A percentile compares a stretch with the other conserved stretches of the same genome.
Evolutionary conservation across 2,797 vertebrate species (phyloP).

Genomic region (Choloepus didactylus): DNA sequence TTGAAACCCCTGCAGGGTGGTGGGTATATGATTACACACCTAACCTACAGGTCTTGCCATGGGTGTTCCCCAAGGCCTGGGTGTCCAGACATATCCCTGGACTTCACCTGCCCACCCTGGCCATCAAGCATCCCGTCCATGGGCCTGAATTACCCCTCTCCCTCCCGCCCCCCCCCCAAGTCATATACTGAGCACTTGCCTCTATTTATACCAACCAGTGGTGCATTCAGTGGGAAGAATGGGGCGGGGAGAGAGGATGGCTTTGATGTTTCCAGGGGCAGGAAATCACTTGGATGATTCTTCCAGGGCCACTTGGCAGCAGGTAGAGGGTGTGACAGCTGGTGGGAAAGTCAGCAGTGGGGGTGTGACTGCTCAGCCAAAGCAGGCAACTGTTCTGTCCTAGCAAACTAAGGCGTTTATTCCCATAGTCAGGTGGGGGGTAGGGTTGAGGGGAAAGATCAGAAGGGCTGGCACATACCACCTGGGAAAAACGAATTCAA

Average conservation of each 20-base stretch:
- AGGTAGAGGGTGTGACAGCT: slow-evolving; percentile 79
- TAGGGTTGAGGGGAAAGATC: slow-evolving; percentile 34
- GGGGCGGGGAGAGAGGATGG: neutral
- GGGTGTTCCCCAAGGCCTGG: neutral
- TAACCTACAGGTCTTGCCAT: neutral
- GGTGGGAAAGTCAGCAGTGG: slow-evolving; percentile 48
- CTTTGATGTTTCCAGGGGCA: slow-evolving; percentile 78
- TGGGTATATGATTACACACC: no score
- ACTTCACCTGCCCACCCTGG: neutral
- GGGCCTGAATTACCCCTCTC: neutral
- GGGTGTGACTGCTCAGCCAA: slow-evolving; percentile 57
- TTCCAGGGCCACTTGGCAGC: slow-evolving; percentile 77
- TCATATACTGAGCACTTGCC: slow-evolving; percentile 23
- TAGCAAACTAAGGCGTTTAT: slow-evolving; percentile 53
- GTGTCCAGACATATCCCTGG: neutral
- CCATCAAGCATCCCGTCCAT: neutral
- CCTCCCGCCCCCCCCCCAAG: neutral
- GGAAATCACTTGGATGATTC: slow-evolving; percentile 75
- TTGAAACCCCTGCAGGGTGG: neutral
- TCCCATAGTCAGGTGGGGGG: neutral
- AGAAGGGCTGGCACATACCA: slow-evolving; percentile 17
- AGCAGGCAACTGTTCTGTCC: neutral
- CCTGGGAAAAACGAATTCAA: slow-evolving; percentile 26
- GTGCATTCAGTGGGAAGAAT: slow-evolving; percentile 73
- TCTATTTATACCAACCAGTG: slow-evolving; percentile 74